These are phyloP conservation scores for Zaprionus lachaisei DNA, from an alignment of 1,140 invertebrate species.

Conservation along the genomic window DNA sequence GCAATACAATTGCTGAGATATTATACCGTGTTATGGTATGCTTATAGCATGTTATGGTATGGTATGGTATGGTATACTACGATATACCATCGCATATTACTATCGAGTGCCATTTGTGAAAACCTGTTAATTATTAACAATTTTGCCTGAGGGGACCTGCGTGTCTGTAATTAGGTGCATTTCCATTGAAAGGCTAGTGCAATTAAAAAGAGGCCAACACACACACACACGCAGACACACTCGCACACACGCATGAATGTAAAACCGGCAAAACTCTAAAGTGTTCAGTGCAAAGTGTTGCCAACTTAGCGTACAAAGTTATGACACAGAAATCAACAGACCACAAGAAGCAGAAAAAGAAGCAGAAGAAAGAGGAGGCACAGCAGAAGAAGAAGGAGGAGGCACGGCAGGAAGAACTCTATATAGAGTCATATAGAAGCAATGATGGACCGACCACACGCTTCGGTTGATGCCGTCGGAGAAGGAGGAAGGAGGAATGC, in stretches of 20 bases:
- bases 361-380: not conserved
- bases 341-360: constrained; percentile 6
- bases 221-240: constrained; percentile 13
- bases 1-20: not conserved
- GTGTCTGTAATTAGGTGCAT: constrained; percentile 75
- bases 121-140: constrained; percentile 83
- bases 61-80: constrained; percentile 5
- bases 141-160: constrained; percentile 60
- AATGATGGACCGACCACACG: constrained; percentile 32
- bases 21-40: constrained; percentile 17
- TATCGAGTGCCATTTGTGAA: constrained; percentile 54
- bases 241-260: constrained; percentile 52
- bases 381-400: not conserved
- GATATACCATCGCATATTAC: not conserved
- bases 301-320: constrained; percentile 82
- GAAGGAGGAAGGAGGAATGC: not conserved
- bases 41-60: not conserved
- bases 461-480: constrained; percentile 28
- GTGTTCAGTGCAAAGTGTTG: constrained; percentile 74
- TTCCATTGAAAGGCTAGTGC: constrained; percentile 75
- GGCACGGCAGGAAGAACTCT: not conserved
- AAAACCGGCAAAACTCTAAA: constrained; percentile 45
- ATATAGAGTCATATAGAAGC: constrained; percentile 37
- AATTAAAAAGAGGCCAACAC: constrained; percentile 69
- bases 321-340: constrained; percentile 55